Percentiles rank a stretch among this genome's conserved stretches.
These are phyloP conservation scores for Rhingia rostrata DNA, from an alignment of 2,888 invertebrate genomes.

Conservation along the genomic window DNA sequence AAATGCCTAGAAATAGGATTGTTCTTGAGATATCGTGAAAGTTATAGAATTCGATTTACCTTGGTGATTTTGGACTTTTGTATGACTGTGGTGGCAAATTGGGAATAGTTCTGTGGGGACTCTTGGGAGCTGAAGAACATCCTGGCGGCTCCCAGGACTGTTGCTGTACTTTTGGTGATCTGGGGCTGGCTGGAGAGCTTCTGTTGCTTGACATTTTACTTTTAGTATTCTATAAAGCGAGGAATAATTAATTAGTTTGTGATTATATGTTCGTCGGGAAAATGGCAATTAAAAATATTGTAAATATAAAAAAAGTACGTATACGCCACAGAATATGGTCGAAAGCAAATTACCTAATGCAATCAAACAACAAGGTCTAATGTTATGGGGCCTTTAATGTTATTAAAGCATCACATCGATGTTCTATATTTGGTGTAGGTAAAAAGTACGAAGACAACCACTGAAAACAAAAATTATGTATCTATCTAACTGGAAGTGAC, in stretches of 20 bases:
- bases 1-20: constrained; percentile 37
- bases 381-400: no score
- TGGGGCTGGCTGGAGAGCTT: constrained; percentile 76
- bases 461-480: no score
- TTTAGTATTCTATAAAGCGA: constrained; percentile 36
- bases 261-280: no score
- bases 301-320: neutral
- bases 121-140: constrained; percentile 56
- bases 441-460: no score
- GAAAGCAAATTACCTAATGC: no score
- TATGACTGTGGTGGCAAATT: constrained; percentile 79
- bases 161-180: constrained; percentile 77
- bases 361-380: no score
- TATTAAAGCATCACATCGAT: no score
- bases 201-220: constrained; percentile 72
- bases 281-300: neutral
- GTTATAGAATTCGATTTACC: constrained; percentile 75
- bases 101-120: constrained; percentile 62
- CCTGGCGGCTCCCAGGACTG: constrained; percentile 75
- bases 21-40: neutral
- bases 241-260: neutral
- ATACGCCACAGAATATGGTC: no score
- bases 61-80: constrained; percentile 80
- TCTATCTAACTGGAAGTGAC: no score
- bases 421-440: no score